Evolutionary conservation across 2,888 invertebrate genomes (phyloP), one percentile per base, ranked within the genome.

Genomic region (Leptinotarsa rubiginosa): DNA sequence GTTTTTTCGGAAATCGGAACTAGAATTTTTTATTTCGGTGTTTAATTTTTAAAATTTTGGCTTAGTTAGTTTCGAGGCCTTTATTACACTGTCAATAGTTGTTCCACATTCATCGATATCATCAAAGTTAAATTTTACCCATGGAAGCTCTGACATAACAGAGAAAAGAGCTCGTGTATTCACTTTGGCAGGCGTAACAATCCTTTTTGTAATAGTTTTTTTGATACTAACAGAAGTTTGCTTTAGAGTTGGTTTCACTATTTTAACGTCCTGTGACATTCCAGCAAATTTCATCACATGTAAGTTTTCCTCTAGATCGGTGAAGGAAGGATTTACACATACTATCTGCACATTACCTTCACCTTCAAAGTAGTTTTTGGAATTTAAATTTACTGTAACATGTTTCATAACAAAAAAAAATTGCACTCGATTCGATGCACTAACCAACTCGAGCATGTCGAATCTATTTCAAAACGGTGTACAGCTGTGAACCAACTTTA

Each of bases 331-430:
- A 89, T 99, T 99, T 5, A 97, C 93, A 86, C 99, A 99, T 7
- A 99, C 96, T 77, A 99, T 99, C 74, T 95, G 91, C 0, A 99
- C 97, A 84, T 95, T 95, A 0, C 99, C 98, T 86, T 97, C 96
- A 0, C 98, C 83, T 86, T 99, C 99, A 86, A 99, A 99, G 89
- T 95, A 99, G 86, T 96, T 98, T 87, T 98, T 98, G 87, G 99
- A 98, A 72, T 31, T 31, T 31, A 31, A 31, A 31, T 31, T 5
- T 31, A 31, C 31, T 5, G 31, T 31, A 31, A 31, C 31, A 31
- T 31, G 31, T 31, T 31, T 31, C 7, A 31, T 31, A 5, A 31
- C 31, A 31, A 31, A 31, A 3, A 31, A 31, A 31, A 31, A 31
- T 31, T 31, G 31, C 7, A 31, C 31, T 31, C 7, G 31, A 31